A percentile compares a stretch with the other conserved stretches of the same genome.
Evolutionary conservation across 2,888 invertebrate genomes (phyloP).

Genomic region (Podabrus alpinus): DNA sequence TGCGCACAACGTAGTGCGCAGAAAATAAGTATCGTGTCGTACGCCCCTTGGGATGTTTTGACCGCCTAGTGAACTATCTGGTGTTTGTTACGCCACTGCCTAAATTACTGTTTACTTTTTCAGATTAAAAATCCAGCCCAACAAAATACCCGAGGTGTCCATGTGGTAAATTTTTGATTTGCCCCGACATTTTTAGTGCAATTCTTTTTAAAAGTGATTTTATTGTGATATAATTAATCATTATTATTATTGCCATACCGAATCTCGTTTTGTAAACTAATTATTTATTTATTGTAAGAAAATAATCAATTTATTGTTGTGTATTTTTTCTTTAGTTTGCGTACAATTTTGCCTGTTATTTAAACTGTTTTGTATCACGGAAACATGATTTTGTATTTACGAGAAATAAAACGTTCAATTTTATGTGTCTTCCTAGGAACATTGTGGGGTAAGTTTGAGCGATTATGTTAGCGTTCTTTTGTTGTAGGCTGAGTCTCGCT

Average conservation of each 20-base stretch:
- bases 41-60: too few relatives aligned
- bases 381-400: background rate
- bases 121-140: conserved; percentile 60
- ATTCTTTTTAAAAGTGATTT: conserved; percentile 47
- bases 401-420: background rate
- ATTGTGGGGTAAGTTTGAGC: too few relatives aligned
- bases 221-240: conserved; percentile 50
- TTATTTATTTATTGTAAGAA: conserved; percentile 19
- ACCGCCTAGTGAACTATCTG: background rate
- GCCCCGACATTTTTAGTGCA: conserved; percentile 41
- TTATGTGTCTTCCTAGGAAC: background rate
- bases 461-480: too few relatives aligned
- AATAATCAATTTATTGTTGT: background rate
- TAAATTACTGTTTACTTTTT: conserved; percentile 26
- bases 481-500: too few relatives aligned
- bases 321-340: background rate
- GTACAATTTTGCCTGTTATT: background rate
- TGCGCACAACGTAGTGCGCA: too few relatives aligned
- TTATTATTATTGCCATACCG: conserved; percentile 26
- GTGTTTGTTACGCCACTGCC: background rate
- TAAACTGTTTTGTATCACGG: background rate
- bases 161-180: conserved; percentile 58
- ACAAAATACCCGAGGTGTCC: conserved; percentile 58
- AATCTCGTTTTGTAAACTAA: conserved; percentile 4
- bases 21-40: too few relatives aligned